A percentile compares a stretch with the other conserved stretches of the same genome.
phyloP scores from a whole-genome alignment of 1,140 invertebrate genomes.

The Tribolium madens region DNA sequence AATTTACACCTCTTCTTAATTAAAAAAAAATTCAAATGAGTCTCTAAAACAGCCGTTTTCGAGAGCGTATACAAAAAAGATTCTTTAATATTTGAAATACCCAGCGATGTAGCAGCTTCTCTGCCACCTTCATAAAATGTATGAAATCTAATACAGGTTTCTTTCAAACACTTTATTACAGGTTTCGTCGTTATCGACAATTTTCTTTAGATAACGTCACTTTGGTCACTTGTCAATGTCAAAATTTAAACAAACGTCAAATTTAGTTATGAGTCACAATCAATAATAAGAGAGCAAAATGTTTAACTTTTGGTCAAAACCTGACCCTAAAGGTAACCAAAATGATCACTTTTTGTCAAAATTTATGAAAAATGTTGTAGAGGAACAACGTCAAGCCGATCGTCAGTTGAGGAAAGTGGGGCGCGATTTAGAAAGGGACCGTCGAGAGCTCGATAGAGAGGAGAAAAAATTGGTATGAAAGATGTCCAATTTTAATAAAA shows the following conservation, averaged over 20 bases:
- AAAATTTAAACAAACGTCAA: conserved; percentile 26
- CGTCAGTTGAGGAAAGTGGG: conserved; percentile 81
- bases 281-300: conserved; percentile 42
- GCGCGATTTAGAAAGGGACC: conserved; percentile 86
- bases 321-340: conserved; percentile 62
- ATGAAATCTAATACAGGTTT: no score
- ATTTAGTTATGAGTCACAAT: conserved; percentile 41
- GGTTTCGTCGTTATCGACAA: neutral
- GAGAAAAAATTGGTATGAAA: conserved; percentile 86
- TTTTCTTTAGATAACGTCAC: neutral
- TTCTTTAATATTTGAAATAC: no score
- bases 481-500: conserved; percentile 29
- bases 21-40: no score
- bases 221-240: neutral
- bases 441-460: conserved; percentile 83
- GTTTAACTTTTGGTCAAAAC: conserved; percentile 64
- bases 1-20: no score
- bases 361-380: conserved; percentile 68
- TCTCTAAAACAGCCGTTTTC: no score
- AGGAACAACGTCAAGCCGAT: conserved; percentile 87
- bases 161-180: no score
- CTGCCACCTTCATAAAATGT: no score
- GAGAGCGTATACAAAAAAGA: no score
- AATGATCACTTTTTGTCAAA: conserved; percentile 13
- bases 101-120: no score